A percentile compares a stretch with the other conserved stretches of the same genome.
Conservation (phyloP, 2,888 invertebrate genomes). For the Meliscaeva auricollis region DNA sequence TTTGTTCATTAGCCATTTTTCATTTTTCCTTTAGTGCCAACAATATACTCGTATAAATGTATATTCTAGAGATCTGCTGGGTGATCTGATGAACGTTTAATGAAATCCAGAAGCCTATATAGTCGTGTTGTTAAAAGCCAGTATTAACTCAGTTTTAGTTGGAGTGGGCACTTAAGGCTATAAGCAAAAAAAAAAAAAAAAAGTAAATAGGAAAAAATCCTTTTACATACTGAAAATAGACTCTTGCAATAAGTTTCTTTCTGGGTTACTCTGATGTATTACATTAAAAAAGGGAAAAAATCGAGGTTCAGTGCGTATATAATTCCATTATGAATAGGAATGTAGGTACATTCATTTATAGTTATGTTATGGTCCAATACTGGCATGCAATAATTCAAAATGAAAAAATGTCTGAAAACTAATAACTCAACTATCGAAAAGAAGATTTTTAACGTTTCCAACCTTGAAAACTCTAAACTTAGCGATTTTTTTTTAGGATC, state of each 20-base stretch:
- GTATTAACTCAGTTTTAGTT: conserved; percentile 6
- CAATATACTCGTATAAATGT: no score
- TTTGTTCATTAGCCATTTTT: conserved; percentile 70
- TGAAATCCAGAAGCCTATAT: conserved; percentile 56
- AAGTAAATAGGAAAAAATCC: conserved; percentile 40
- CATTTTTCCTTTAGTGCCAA: conserved; percentile 23
- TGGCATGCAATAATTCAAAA: no score
- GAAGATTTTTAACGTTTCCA: no score
- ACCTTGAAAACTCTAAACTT: no score
- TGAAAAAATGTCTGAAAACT: no score
- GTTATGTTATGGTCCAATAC: no score
- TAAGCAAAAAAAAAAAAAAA: conserved; percentile 20
- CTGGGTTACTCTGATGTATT: neutral
- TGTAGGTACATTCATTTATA: neutral
- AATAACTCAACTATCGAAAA: no score
- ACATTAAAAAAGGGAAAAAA: neutral
- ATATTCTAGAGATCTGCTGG: conserved; percentile 6
- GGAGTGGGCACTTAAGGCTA: conserved; percentile 35
- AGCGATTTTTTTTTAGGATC: no score
- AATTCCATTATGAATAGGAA: no score
- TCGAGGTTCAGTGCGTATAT: conserved; percentile 44
- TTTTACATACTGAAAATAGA: conserved; percentile 53
- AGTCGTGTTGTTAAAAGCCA: conserved; percentile 13
- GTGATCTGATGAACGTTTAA: conserved; percentile 22
- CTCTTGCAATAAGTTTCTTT: conserved; percentile 20